A percentile compares a stretch with the other conserved stretches of the same genome.
phyloP scores from a whole-genome alignment of 2,797 vertebrate species.

The Erpetoichthys calabaricus region DNA sequence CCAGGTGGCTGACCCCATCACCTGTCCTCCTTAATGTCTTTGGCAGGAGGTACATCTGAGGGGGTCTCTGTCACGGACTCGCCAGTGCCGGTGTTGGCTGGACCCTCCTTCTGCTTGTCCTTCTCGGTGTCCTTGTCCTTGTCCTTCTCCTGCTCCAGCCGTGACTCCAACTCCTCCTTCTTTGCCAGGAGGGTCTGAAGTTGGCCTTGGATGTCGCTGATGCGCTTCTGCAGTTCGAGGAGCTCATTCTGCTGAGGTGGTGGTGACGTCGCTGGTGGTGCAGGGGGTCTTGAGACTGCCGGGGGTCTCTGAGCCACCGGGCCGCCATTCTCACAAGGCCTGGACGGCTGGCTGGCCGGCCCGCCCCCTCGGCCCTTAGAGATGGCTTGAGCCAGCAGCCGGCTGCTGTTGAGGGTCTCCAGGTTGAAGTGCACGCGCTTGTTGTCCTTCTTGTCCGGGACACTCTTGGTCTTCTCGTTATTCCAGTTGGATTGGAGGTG shows the following conservation, averaged over 20 bases:
- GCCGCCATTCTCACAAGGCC: slow-evolving; percentile 43
- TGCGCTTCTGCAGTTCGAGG: slow-evolving; percentile 56
- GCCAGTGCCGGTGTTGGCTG: no score
- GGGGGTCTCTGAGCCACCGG: slow-evolving; percentile 34
- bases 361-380: slow-evolving; percentile 17
- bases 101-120: slow-evolving; percentile 18
- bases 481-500: slow-evolving; percentile 42
- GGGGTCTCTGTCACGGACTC: slow-evolving; percentile 14
- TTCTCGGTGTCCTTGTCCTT: neutral
- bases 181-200: slow-evolving; percentile 52
- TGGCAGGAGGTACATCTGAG: slow-evolving; percentile 32
- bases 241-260: slow-evolving; percentile 47
- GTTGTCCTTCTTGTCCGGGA: slow-evolving; percentile 33
- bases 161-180: slow-evolving; percentile 60
- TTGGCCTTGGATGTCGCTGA: slow-evolving; percentile 53
- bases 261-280: slow-evolving; percentile 20
- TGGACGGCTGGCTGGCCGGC: slow-evolving; percentile 11
- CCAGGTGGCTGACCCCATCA: slow-evolving; percentile 28
- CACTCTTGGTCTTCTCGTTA: slow-evolving; percentile 24
- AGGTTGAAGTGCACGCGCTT: slow-evolving; percentile 56
- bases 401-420: slow-evolving; percentile 50
- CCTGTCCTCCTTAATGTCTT: slow-evolving; percentile 42
- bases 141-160: slow-evolving; percentile 37
- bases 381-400: slow-evolving; percentile 31
- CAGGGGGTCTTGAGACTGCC: slow-evolving; percentile 24